Evolutionary conservation across 1,140 invertebrate species (phyloP), one percentile per base, ranked within the genome.

Genomic region (Saxidomus purpurata): DNA sequence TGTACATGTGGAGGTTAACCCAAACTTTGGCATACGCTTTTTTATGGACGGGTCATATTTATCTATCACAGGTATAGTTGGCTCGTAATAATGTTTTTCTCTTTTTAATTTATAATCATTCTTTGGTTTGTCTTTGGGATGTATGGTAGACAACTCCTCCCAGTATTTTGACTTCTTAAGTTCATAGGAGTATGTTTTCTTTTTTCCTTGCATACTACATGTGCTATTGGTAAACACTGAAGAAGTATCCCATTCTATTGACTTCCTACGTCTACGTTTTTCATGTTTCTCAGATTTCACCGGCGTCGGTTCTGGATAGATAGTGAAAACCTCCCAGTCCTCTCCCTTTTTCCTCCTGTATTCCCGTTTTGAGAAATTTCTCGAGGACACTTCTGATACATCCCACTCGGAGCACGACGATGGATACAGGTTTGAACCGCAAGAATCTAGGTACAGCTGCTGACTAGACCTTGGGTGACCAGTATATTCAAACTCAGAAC

Each of bases 281-380:
- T 88, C 86, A n/a, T 47, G 86, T 67, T 88, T 88, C 17, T 49
- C 43, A 19, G 28, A 4, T 31, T 47, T 79, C 36, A 52, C 34
- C 2, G 84, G 84, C 6, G 86, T 63, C 19, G 86, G 86, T 34
- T 88, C 86, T 2, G 86, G 86, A 61, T 88, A 88, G 1, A 88
- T 77, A 9, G 86, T 88, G 34, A 79, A 88, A n/a, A 88, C 86
- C 25, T 88, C 86, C 76, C 76, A 81, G 43, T 88, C 86, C 36
- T 88, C 59, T 4, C 86, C 86, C 17, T 71, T 71, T 38, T 88
- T 88, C 31, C 86, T 13, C 15, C 86, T 40, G n/a, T 79, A 88
- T 69, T 88, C 86, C 15, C 86, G 86, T 55, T 88, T 88, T 28
- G 55, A 25, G 38, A 80, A 71, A 49, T 81, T 52, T 61, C 49